These are phyloP conservation scores for Tetrao urogallus DNA, from an alignment of 2,113 vertebrate species.

Conservation along the genomic window DNA sequence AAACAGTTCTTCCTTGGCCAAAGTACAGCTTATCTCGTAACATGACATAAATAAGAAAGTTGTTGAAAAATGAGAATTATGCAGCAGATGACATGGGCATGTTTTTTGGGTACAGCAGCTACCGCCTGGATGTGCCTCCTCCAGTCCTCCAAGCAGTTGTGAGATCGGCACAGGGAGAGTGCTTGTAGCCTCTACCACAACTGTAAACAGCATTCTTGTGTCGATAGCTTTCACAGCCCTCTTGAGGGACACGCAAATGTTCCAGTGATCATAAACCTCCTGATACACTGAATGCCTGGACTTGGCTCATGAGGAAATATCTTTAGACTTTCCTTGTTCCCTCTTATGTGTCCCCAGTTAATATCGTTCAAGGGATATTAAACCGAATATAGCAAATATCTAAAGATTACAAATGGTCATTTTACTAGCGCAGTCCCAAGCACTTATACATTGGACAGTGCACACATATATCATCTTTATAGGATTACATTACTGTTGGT, in stretches of 20 bases:
- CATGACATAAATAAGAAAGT: not conserved
- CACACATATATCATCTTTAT: not conserved
- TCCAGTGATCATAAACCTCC: not conserved
- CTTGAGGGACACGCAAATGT: not conserved
- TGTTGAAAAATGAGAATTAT: not conserved
- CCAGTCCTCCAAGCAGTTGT: not conserved
- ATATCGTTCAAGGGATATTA: not conserved
- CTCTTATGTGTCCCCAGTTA: not conserved
- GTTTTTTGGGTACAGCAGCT: not conserved
- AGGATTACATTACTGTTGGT: not conserved
- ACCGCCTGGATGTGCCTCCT: rapidly evolving
- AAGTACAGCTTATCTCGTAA: not conserved
- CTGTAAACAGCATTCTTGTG: not conserved
- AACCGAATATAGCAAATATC: not conserved
- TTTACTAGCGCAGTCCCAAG: not conserved
- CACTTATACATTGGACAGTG: not conserved
- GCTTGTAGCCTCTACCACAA: not conserved
- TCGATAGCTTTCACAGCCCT: not conserved
- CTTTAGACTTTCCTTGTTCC: not conserved
- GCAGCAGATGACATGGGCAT: not conserved
- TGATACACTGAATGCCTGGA: rapidly evolving
- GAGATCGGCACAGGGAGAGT: not conserved
- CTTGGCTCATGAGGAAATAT: not conserved
- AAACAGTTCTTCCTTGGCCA: not conserved
- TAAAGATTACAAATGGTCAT: not conserved